Evolutionary conservation across 2,888 invertebrate genomes (phyloP).

Genomic region (Microlaimidae sp.): DNA sequence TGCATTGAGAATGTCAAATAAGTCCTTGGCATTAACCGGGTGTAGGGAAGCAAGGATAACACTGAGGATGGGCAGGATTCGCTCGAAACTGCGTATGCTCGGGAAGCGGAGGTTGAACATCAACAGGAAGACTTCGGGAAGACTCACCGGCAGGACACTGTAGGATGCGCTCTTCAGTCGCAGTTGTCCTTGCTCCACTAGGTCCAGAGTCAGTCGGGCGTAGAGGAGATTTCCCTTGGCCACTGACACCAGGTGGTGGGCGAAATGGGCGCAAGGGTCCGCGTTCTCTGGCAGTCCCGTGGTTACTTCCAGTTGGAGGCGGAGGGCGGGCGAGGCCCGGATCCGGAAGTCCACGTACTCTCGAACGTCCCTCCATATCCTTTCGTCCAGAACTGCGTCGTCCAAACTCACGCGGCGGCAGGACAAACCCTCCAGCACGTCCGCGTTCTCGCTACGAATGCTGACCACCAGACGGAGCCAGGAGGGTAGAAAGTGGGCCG

Average conservation of each 20-base stretch:
- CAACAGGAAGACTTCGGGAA: conserved; percentile 54
- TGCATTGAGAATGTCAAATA: conserved; percentile 73
- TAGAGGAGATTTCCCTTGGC: conserved; percentile 79
- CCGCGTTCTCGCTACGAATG: neutral
- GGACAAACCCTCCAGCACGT: conserved; percentile 12
- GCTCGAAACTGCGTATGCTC: conserved; percentile 66
- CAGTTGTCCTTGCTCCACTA: conserved; percentile 73
- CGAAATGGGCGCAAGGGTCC: conserved; percentile 49
- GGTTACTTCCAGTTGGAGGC: conserved; percentile 12
- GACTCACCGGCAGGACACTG: conserved; percentile 32
- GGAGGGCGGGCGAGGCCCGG: neutral
- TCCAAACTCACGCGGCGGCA: conserved; percentile 19
- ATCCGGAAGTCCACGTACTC: conserved; percentile 21
- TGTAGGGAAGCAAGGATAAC: conserved; percentile 76
- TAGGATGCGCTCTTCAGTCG: conserved; percentile 43
- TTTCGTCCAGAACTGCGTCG: conserved; percentile 23
- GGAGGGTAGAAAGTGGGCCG: conserved; percentile 54
- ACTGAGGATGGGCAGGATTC: conserved; percentile 63
- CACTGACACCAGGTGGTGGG: conserved; percentile 61
- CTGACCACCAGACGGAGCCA: conserved; percentile 60
- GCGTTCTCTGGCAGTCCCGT: conserved; percentile 1
- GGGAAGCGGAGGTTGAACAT: conserved; percentile 79
- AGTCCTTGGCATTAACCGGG: conserved; percentile 51
- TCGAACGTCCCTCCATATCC: conserved; percentile 23
- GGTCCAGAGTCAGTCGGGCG: conserved; percentile 71